Conservation (phyloP, 2,113 vertebrate genomes). For the Petromus typicus region DNA sequence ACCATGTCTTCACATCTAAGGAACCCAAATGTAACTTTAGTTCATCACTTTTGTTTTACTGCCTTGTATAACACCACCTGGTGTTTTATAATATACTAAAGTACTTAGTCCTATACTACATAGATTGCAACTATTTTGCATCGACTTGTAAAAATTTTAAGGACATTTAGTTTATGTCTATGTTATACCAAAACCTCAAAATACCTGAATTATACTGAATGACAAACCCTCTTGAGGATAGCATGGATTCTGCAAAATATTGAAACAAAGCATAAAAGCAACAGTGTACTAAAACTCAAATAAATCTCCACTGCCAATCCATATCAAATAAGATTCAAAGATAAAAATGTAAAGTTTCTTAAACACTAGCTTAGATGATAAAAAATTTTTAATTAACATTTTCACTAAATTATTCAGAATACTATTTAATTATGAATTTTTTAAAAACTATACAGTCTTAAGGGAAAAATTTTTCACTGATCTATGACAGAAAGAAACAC, state of each 20-base stretch:
- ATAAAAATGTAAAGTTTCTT: conserved; percentile 38
- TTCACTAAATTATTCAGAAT: conserved; percentile 1
- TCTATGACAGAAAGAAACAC: conserved; percentile 20
- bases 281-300: background rate
- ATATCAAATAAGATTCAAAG: conserved; percentile 4
- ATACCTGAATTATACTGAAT: conserved; percentile 57
- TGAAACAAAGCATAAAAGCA: conserved; percentile 53
- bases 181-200: conserved; percentile 61
- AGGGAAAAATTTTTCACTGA: background rate
- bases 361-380: conserved; percentile 29
- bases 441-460: background rate
- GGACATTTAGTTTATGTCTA: conserved; percentile 45
- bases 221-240: conserved; percentile 50
- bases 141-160: conserved; percentile 56
- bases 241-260: conserved; percentile 59
- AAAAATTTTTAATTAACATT: conserved; percentile 33
- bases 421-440: conserved; percentile 33
- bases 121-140: conserved; percentile 46
- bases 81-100: background rate
- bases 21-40: conserved; percentile 66
- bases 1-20: conserved; percentile 96
- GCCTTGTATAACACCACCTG: background rate
- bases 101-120: conserved; percentile 30
- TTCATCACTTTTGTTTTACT: background rate
- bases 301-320: background rate